These are phyloP conservation scores for Lampris megalopsis DNA, from an alignment of 2,113 vertebrate species.

Conservation along the genomic window DNA sequence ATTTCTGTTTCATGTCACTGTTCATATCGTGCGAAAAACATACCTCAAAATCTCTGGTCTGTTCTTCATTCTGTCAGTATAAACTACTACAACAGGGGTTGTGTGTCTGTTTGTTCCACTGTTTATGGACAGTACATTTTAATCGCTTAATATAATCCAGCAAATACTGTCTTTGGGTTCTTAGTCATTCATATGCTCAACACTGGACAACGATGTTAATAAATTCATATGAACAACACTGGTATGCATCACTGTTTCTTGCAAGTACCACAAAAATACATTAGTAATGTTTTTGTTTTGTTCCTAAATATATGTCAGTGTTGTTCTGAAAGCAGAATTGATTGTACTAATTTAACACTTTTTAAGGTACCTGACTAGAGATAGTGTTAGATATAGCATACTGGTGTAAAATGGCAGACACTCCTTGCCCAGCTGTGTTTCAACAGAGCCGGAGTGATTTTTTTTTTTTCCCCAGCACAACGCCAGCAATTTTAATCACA, in stretches of 20 bases:
- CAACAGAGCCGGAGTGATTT: neutral
- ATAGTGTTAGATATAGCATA: conserved; percentile 25
- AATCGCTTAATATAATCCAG: conserved; percentile 16
- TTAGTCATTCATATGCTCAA: conserved; percentile 39
- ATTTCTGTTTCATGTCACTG: conserved; percentile 21
- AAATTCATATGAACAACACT: conserved; percentile 42
- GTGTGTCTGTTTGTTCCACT: conserved; percentile 2
- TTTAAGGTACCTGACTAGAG: neutral
- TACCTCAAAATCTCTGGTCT: conserved; percentile 21
- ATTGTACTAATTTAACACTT: neutral
- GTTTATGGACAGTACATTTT: conserved; percentile 14
- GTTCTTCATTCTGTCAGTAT: conserved; percentile 29
- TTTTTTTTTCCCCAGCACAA: neutral
- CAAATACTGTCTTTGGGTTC: conserved; percentile 23
- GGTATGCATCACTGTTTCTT: neutral
- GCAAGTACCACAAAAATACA: neutral
- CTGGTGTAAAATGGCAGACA: conserved; percentile 28
- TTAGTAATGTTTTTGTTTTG: neutral
- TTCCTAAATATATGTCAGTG: neutral
- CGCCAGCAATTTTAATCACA: neutral
- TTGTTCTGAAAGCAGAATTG: too few species aligned
- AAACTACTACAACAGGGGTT: conserved; percentile 16
- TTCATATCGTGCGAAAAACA: conserved; percentile 26
- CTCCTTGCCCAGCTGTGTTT: neutral
- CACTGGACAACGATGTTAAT: conserved; percentile 53